Percentiles rank a stretch among this genome's conserved stretches.
Evolutionary conservation across 2,797 vertebrate species (phyloP).

Genomic region (Myotis planiceps): DNA sequence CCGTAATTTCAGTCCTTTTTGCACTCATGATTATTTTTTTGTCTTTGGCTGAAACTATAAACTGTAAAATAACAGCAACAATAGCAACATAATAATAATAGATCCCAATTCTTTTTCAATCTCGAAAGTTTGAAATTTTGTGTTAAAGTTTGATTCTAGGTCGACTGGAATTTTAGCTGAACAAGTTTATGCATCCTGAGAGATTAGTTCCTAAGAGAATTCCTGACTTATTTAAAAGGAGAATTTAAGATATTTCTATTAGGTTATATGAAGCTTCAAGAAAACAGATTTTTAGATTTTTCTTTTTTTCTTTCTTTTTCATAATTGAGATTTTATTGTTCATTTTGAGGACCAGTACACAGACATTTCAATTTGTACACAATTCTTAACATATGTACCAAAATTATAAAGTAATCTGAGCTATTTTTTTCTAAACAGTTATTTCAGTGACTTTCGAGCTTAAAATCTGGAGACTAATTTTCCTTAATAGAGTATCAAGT

Average conservation of each 20-base stretch:
- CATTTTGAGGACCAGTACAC: too few relatives aligned
- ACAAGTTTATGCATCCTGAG: slow-evolving; percentile 35
- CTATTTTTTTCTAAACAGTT: too few relatives aligned
- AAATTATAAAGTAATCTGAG: too few relatives aligned
- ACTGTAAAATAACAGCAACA: slow-evolving; percentile 25
- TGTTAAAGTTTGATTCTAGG: slow-evolving; percentile 52
- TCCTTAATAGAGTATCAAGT: too few relatives aligned
- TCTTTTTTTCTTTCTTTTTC: too few relatives aligned
- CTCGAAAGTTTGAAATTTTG: slow-evolving; percentile 21
- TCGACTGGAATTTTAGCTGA: slow-evolving; percentile 39
- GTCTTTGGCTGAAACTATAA: slow-evolving; percentile 8
- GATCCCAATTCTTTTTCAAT: background rate
- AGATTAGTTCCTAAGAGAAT: slow-evolving; percentile 55
- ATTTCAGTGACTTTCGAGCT: too few relatives aligned
- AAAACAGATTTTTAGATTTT: background rate
- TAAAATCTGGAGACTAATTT: too few relatives aligned
- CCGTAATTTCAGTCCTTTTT: slow-evolving; percentile 16
- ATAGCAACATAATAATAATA: background rate
- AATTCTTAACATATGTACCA: too few relatives aligned
- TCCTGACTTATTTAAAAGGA: slow-evolving; percentile 13
- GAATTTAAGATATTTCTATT: slow-evolving; percentile 42
- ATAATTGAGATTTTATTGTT: too few relatives aligned
- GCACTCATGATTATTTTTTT: background rate
- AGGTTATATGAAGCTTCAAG: background rate
- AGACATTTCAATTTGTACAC: too few relatives aligned